Base-by-base conservation (phyloP, 2,888 invertebrate genomes). In the Netelia melanura region DNA sequence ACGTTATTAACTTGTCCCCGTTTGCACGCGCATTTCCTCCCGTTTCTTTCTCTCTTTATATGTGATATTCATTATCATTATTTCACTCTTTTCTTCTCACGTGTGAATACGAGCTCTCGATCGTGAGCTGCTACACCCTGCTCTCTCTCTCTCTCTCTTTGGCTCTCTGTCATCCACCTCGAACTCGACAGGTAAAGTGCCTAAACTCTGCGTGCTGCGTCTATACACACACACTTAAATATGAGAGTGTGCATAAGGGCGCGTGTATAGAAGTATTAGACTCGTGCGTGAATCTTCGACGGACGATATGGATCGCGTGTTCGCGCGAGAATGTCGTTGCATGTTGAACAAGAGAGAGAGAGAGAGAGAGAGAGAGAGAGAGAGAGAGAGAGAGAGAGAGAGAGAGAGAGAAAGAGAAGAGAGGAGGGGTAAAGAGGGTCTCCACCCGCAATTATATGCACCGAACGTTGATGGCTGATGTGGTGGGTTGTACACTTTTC, bases 281-380 rank as follows among this genome's bases (percentile, higher is more conserved):
- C 17, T 68, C 68, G 68, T 78, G 83, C 83, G 78, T 83, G 83
- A 30, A 79, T 83, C 75, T 75, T 61, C 44, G 48, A 21, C 64
- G 70, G 10, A 70, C 83, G 83, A 80, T 80, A 80, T 76, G 71
- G 80, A 84, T 84, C 84, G 84, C 84, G 84, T 84, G 82, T 82
- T 72, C 25, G 48, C 88, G 88, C 85, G 89, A 86, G 90, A 90
- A 92, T 92, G 91, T 92, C 92, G 91, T 92, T 91, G 92, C 92
- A 92, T 92, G 92, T 91, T 91, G 89, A 88, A 85, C 82, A 88
- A 89, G 89, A 87, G 48, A 43, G 30, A 10, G 14, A 23, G 1
- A 65, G 56, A 58, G 48, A 80, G 74, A 83, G 79, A 65, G 72
- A 76, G 65, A 56, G 48, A 77, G 62, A 52, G 68, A 70, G 77